Percentiles rank a stretch among this genome's conserved stretches.
These are phyloP conservation scores for Notospermus geniculatus DNA, from an alignment of 1,140 invertebrate species.

Conservation along the genomic window DNA sequence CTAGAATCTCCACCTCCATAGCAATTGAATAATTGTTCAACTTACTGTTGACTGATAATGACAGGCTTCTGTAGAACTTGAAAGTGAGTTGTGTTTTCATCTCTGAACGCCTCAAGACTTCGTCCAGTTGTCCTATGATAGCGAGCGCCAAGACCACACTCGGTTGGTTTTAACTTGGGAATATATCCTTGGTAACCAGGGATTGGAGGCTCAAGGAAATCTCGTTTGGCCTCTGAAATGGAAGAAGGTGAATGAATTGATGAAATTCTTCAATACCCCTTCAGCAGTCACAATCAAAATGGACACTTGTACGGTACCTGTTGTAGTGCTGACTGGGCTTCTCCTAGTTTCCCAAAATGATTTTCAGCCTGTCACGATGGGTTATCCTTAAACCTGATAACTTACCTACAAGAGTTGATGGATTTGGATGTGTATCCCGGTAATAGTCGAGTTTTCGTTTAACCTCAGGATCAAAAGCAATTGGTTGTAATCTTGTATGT, in stretches of 20 bases:
- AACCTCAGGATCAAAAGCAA: slow-evolving; percentile 45
- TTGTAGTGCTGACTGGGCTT: too few species aligned
- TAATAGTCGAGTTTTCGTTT: slow-evolving; percentile 44
- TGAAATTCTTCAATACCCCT: not conserved
- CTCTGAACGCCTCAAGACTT: slow-evolving; percentile 45
- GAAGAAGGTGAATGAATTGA: not conserved
- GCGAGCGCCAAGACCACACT: slow-evolving; percentile 48
- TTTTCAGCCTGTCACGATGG: too few species aligned
- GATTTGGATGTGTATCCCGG: slow-evolving; percentile 44
- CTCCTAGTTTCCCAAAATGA: too few species aligned
- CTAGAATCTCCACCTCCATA: too few species aligned
- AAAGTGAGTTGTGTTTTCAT: slow-evolving; percentile 32
- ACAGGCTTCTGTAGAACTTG: not conserved
- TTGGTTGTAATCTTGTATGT: slow-evolving; percentile 40
- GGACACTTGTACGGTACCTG: not conserved
- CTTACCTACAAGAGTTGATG: slow-evolving; percentile 41
- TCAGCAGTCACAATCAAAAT: not conserved
- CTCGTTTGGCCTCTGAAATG: slow-evolving; percentile 20
- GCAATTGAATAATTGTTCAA: too few species aligned
- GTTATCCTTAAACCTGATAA: too few species aligned
- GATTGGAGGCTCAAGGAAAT: slow-evolving; percentile 48
- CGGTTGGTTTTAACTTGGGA: slow-evolving; percentile 50
- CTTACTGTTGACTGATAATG: not conserved
- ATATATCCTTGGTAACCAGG: slow-evolving; percentile 56
- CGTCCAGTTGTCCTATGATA: slow-evolving; percentile 48